phyloP scores from a whole-genome alignment of 2,888 invertebrate genomes.

The Hypolimnas misippus region DNA sequence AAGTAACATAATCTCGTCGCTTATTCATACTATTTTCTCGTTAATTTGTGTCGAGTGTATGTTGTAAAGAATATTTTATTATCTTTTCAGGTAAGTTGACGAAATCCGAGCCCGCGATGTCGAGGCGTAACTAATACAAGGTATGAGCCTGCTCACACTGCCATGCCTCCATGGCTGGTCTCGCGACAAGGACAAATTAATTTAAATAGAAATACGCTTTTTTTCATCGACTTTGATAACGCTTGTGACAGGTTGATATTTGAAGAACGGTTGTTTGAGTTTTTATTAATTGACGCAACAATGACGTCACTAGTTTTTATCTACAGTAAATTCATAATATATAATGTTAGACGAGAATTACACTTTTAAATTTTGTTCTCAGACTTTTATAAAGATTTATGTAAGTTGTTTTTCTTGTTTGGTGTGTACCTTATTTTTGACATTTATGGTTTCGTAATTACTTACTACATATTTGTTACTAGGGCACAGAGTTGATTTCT shows the following conservation, averaged over 20 bases:
- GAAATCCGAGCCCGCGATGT: conserved; percentile 61
- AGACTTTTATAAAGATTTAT: too few relatives aligned
- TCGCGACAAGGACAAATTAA: not conserved
- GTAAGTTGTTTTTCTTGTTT: too few relatives aligned
- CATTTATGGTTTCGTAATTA: too few relatives aligned
- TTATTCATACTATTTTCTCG: conserved; percentile 46
- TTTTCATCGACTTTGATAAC: not conserved
- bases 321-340: too few relatives aligned
- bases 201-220: not conserved
- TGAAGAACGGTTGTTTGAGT: not conserved
- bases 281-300: too few relatives aligned
- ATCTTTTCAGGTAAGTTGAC: conserved; percentile 79
- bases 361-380: too few relatives aligned
- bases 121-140: conserved; percentile 39
- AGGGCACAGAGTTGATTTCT: too few relatives aligned
- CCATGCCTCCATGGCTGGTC: conserved; percentile 8
- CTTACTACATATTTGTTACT: too few relatives aligned
- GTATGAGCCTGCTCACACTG: conserved; percentile 28
- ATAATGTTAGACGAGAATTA: too few relatives aligned
- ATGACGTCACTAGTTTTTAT: too few relatives aligned
- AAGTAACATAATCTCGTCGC: conserved; percentile 31
- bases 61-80: conserved; percentile 49
- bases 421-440: too few relatives aligned
- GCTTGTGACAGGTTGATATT: not conserved
- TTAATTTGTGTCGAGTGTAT: conserved; percentile 30